Conservation (phyloP, 2,113 vertebrate genomes). For the Epinephelus moara region DNA sequence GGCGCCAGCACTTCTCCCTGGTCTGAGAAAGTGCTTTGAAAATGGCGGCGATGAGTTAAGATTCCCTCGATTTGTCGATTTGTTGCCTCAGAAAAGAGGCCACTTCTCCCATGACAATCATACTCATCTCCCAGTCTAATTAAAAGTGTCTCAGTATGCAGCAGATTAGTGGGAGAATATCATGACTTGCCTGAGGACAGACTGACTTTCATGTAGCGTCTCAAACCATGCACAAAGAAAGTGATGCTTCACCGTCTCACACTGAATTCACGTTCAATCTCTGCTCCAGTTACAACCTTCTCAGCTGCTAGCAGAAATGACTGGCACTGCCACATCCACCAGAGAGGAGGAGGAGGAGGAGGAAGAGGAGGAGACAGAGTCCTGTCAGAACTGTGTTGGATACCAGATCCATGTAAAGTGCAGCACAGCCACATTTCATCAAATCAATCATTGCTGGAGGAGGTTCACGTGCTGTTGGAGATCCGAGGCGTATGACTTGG, state of each 20-base stretch:
- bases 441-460: not conserved
- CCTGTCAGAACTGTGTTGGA: not conserved
- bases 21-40: not conserved
- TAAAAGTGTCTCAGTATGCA: constrained; percentile 13
- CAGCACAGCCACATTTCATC: not conserved
- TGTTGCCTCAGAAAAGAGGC: constrained; percentile 14
- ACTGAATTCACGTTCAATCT: not conserved
- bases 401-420: not conserved
- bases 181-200: not conserved
- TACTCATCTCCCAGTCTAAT: constrained; percentile 34
- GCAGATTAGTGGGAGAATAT: constrained; percentile 8
- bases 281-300: not conserved
- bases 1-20: too few relatives aligned
- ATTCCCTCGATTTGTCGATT: not conserved
- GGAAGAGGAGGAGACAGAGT: not conserved
- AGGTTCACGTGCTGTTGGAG: constrained; percentile 6
- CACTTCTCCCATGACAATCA: constrained; percentile 29
- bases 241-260: not conserved
- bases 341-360: not conserved
- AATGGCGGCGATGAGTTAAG: not conserved
- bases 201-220: not conserved
- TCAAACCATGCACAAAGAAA: constrained; percentile 3
- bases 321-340: not conserved
- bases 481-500: constrained; percentile 28
- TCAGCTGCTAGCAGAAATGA: not conserved